Base-by-base conservation (phyloP, 2,888 invertebrate species). In the Hemistola chrysoprasaria region DNA sequence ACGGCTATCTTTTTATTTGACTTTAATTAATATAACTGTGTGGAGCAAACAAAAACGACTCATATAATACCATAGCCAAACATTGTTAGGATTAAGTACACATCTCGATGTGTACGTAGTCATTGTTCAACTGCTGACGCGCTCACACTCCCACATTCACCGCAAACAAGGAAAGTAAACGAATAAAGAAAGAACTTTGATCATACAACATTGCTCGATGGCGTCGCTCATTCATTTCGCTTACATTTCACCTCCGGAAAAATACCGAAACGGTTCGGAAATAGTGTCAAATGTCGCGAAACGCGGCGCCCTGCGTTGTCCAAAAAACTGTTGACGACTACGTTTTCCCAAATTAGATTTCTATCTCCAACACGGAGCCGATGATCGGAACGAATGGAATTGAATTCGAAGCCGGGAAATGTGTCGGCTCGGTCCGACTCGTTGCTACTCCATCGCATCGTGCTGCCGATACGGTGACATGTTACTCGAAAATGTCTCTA, bases 371-470 rank as follows among this genome's bases (percentile, higher is more conserved):
- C 68, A 63, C 60, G 72, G 55, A 63, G 53, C 61, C 69, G 71
- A 68, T 71, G 65, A 71, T 71, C 71, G 72, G 71, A 70, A 70
- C 67, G 69, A 65, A 71, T 65, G 65, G 63, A 71, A 71, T 71
- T 70, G 69, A 71, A 71, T 71, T 68, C 60, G 57, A 58, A 59
- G 56, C 61, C 55, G 62, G 69, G 58, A 59, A 63, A 59, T 54
- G 59, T 61, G 59, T 58, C 34, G 47, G 47, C 30, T 39, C 39
- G 46, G 38, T 31, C 9, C 7, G 11, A 9, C 10, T 16, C 7
- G n/a, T n/a, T n/a, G n/a, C n/a, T n/a, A n/a, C 26, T 16, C 27
- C 41, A 33, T 43, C 34, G 47, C 30, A n/a, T n/a, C n/a, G 16
- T 42, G 44, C 44, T 24, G 34, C 25, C 11, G 20, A 22, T 8